These are phyloP conservation scores for Bombus vancouverensis DNA, from an alignment of 1,140 invertebrate genomes.

Conservation along the genomic window DNA sequence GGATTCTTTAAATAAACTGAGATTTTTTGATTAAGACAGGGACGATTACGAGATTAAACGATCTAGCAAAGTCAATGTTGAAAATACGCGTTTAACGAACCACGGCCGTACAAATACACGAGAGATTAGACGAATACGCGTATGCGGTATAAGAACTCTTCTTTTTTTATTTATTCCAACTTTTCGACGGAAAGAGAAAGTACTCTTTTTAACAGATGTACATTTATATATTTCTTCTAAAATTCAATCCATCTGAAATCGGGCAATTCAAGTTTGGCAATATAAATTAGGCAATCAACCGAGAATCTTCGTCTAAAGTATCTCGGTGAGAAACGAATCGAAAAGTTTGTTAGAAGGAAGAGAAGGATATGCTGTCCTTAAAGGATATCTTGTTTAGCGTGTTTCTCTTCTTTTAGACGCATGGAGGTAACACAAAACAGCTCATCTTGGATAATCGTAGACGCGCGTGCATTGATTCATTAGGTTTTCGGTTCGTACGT, in stretches of 20 bases:
- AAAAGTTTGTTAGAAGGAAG: not conserved
- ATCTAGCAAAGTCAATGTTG: not conserved
- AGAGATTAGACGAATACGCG: not conserved
- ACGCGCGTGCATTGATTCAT: not conserved
- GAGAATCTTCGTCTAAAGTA: not conserved
- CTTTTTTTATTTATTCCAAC: not conserved
- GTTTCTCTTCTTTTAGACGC: not conserved
- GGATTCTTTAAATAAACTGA: not conserved
- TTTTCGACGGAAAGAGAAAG: not conserved
- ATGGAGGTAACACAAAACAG: not conserved
- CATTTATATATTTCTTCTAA: not conserved
- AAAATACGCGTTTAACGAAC: not conserved
- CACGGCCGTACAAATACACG: not conserved
- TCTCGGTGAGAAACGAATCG: constrained; percentile 2
- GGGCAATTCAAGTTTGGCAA: not conserved
- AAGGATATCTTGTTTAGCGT: not conserved
- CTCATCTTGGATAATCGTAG: not conserved
- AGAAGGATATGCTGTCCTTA: not conserved
- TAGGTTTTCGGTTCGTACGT: not conserved
- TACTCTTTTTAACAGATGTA: too few relatives aligned
- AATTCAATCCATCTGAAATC: not conserved
- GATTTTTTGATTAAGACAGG: not conserved
- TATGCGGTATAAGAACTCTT: not conserved
- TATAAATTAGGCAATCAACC: not conserved
- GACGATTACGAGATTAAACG: not conserved